Base-by-base conservation (phyloP, 2,797 vertebrate species). In the Eospalax fontanierii region DNA sequence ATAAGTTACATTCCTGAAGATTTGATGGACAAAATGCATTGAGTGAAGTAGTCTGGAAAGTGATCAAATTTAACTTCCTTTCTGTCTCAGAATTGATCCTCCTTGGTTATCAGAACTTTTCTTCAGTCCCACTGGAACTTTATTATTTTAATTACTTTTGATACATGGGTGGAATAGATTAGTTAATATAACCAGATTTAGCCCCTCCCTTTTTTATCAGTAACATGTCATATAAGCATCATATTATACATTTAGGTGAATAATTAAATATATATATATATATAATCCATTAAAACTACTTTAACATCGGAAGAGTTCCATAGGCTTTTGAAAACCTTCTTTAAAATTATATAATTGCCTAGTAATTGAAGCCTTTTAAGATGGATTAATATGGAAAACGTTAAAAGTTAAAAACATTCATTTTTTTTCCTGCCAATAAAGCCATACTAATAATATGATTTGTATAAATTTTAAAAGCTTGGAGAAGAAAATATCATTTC, bases 41-140 rank as follows among this genome's bases (percentile, higher is more conserved):
- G 75, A 79, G 90, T 93, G 89, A 90, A 30, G 79, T 71, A 57
- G 40, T 87, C 76, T 97, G 71, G 65, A 93, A 95, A 94, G 86
- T 94, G 33, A 81, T 73, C 59, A 94, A 30, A 86, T 93, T 95
- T 93, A 87, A 92, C 38, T 93, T 90, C 73, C 80, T 91, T 96
- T 97, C 59, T 93, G 50, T 93, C 96, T 95, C 46, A 86, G 96
- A 84, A 88, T 90, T 71, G 86, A 91, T 93, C 96, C 97, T 81
- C 71, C 70, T 85, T 93, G 54, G 87, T 54, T 91, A 59, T 88
- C 86, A 94, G 71, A 94, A 89, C 38, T 89, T 93, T 80, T 95
- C 75, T 79, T 95, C 43, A 59, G 50, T 91, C 2, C 33, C 66
- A 59, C 50, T 74, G 70, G 85, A 82, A 80, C 33, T 90, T n/a